phyloP scores from a whole-genome alignment of 2,797 vertebrate genomes.

The Forpus xanthops region DNA sequence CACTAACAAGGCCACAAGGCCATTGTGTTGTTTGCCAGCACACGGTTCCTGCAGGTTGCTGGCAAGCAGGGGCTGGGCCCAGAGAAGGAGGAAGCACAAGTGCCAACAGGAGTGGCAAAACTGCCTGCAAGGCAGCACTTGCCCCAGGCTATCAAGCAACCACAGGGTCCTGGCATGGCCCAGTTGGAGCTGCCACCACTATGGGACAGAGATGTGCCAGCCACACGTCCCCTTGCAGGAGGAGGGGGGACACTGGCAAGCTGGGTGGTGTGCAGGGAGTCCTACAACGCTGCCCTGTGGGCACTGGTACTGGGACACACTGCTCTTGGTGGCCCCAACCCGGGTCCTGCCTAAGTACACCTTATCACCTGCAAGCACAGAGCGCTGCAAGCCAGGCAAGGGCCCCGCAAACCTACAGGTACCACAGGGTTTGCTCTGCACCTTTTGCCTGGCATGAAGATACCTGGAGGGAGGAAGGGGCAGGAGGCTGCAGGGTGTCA shows the following conservation, averaged over 20 bases:
- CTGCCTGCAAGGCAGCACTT: neutral
- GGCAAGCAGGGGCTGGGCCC: neutral
- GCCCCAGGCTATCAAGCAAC: rapidly evolving
- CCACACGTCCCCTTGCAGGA: rapidly evolving
- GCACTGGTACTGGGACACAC: neutral
- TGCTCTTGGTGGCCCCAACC: neutral
- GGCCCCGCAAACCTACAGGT: neutral
- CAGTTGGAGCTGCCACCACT: neutral
- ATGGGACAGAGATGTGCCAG: neutral
- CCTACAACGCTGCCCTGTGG: rapidly evolving
- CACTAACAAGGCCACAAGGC: neutral
- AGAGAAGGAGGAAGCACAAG: neutral
- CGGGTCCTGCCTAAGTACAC: neutral
- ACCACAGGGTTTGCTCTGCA: neutral
- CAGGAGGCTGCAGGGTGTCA: neutral
- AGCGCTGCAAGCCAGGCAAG: neutral
- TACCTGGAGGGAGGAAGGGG: neutral
- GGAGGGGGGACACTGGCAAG: neutral
- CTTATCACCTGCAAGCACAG: neutral
- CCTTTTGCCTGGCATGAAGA: neutral
- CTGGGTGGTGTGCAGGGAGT: neutral
- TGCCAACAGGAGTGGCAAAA: neutral
- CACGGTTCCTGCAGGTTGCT: neutral
- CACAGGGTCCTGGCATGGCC: neutral
- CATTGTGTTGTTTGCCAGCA: rapidly evolving